phyloP scores from a whole-genome alignment of 2,797 vertebrate species.

The Esox lucius region DNA sequence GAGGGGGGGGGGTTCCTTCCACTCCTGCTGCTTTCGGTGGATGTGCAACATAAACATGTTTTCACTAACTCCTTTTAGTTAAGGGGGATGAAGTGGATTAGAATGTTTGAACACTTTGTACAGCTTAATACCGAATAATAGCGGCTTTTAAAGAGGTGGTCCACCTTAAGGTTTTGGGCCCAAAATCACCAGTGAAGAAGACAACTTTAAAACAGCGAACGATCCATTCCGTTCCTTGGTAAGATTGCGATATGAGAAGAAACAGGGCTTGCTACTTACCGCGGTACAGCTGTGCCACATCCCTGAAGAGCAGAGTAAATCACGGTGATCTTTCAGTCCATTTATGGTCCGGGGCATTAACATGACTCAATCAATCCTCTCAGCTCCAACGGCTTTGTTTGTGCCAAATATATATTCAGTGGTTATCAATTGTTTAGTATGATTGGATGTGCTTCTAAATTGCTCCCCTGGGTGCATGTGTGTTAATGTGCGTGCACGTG shows the following conservation, averaged over 20 bases:
- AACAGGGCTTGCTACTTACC: background rate
- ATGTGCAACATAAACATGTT: background rate
- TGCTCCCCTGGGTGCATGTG: slow-evolving; percentile 47
- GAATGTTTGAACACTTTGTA: background rate
- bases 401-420: slow-evolving; percentile 44
- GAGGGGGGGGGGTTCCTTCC: too few relatives aligned
- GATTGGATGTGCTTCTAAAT: slow-evolving; percentile 50
- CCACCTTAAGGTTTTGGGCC: background rate
- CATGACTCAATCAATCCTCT: slow-evolving; percentile 7
- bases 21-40: too few relatives aligned
- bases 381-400: background rate
- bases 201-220: too few relatives aligned
- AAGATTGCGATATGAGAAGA: background rate
- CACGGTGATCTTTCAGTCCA: background rate
- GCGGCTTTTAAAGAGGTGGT: background rate
- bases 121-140: background rate
- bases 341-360: background rate
- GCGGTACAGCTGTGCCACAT: background rate
- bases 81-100: background rate
- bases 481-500: background rate
- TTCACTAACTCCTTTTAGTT: background rate
- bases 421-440: slow-evolving; percentile 48
- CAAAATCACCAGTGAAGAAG: background rate
- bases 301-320: background rate
- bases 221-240: background rate